Evolutionary conservation across 2,113 vertebrate genomes (phyloP).

Genomic region (Erythrolamprus reginae): DNA sequence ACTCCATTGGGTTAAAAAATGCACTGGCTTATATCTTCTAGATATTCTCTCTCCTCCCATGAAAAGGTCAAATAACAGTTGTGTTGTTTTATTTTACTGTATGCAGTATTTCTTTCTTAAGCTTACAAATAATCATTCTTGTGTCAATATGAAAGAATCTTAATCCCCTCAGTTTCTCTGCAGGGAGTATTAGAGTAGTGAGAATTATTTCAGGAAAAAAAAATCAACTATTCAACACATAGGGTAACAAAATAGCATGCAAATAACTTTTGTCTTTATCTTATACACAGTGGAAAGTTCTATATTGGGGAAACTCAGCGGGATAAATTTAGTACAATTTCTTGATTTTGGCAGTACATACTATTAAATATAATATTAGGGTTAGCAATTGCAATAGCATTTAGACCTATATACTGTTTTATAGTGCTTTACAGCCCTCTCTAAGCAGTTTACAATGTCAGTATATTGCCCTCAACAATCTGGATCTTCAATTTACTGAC

Average conservation of each 20-base stretch:
- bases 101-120: constrained; percentile 42
- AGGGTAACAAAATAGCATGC: not conserved
- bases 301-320: not conserved
- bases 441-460: too few relatives aligned
- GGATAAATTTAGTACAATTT: not conserved
- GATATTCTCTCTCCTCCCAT: constrained; percentile 15
- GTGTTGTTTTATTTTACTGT: constrained; percentile 24
- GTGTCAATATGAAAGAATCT: constrained; percentile 50
- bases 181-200: constrained; percentile 26
- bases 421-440: too few relatives aligned
- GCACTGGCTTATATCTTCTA: not conserved
- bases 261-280: constrained; percentile 19
- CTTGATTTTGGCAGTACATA: constrained; percentile 6
- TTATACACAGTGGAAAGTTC: not conserved
- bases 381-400: too few relatives aligned
- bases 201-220: constrained; percentile 41
- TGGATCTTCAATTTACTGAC: too few relatives aligned
- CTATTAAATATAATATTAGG: not conserved
- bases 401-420: too few relatives aligned
- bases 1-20: not conserved
- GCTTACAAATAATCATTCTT: constrained; percentile 34
- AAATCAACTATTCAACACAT: constrained; percentile 19
- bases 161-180: constrained; percentile 36
- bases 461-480: too few relatives aligned
- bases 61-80: constrained; percentile 36